phyloP scores from a whole-genome alignment of 2,888 invertebrate species.

The Epistrophe eligans region DNA sequence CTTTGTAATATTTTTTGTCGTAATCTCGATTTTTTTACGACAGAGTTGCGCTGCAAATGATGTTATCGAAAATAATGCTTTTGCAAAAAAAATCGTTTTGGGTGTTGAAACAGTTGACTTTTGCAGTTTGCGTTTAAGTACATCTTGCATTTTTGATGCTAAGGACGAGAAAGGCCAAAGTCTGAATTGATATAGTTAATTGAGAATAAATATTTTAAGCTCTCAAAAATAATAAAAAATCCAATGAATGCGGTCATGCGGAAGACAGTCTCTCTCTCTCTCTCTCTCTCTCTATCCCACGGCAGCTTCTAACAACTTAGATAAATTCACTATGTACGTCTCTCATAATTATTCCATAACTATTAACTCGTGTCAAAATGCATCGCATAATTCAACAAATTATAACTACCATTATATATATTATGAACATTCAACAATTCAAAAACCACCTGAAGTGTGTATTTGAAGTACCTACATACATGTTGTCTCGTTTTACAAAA shows the following conservation, averaged over 20 bases:
- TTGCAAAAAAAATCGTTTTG: no score
- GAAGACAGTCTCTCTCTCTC: background rate
- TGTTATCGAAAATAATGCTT: no score
- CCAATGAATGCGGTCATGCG: background rate
- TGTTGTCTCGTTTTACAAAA: background rate
- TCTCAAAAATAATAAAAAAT: no score
- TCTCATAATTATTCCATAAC: constrained; percentile 3
- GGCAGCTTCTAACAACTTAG: background rate
- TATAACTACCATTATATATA: background rate
- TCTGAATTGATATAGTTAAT: no score
- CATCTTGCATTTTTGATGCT: no score
- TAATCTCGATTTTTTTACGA: no score
- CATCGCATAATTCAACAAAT: constrained; percentile 36
- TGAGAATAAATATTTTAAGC: no score
- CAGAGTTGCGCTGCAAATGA: no score
- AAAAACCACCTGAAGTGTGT: constrained; percentile 70
- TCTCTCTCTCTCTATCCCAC: background rate
- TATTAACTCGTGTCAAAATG: constrained; percentile 47
- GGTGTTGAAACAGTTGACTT: no score
- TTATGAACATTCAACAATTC: constrained; percentile 65
- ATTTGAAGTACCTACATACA: constrained; percentile 60
- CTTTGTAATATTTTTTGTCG: no score
- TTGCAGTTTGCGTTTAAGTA: no score
- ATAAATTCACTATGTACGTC: background rate
- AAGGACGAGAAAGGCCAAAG: no score